Evolutionary conservation across 1,140 invertebrate species (phyloP), one percentile per base, ranked within the genome.

Genomic region (Drosophila leontia): DNA sequence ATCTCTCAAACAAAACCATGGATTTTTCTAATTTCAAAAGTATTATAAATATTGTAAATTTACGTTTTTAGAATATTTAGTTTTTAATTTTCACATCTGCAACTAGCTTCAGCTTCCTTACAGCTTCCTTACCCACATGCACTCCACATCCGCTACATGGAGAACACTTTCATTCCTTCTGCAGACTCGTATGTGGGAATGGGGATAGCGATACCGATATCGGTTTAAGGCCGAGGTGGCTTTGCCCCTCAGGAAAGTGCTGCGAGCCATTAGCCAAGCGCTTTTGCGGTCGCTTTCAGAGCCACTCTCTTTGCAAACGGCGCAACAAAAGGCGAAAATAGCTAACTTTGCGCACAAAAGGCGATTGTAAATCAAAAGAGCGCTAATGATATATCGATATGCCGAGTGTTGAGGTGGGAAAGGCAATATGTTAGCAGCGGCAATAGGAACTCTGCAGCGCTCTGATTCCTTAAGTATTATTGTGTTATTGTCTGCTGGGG

Each of bases 101-200:
- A 68, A 29, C 15, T 39, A 26, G 13, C n/a, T 37, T 13, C 19
- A n/a, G 29, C n/a, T 32, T 1, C 15, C 39, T 19, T n/a, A 13
- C 35, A 26, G 7, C 48, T 12, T 72, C 69, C 62, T 53, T 34
- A n/a, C 1, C 35, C 35, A 37, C 57, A 41, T 44, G 34, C 19
- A 39, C 8, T 69, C 74, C 59, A 59, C 59, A 65, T 64, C 74
- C 64, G 62, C 59, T 42, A 35, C 45, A 39, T 39, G 69, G 34
- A 83, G 84, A 87, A 88, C 83, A 87, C 83, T 87, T 87, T 87
- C 83, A 88, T 87, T 87, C 84, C 71, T 86, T 86, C 82, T 86
- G 82, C 81, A 80, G 65, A 82, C 65, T 67, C 56, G 15, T 47
- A 17, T 67, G 61, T 34, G 29, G 32, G 51, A 19, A 29, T 39